Evolutionary conservation across 2,113 vertebrate species (phyloP), one percentile per base, ranked within the genome.

Genomic region (Seriola quinqueradiata): DNA sequence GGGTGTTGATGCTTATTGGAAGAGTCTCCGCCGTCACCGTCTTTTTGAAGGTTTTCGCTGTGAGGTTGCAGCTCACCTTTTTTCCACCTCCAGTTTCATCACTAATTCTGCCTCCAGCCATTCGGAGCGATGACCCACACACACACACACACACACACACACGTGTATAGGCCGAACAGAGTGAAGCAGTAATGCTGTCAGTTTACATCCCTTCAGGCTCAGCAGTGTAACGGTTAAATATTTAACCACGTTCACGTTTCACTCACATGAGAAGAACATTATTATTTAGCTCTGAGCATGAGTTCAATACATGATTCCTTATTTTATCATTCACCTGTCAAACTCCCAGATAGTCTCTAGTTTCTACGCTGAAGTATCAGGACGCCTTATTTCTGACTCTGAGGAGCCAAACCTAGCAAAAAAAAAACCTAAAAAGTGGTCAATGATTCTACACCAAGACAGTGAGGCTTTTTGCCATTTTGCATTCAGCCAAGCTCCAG

Each of bases 31-130:
- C 40, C 83, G 44, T 78, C 88, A 50, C 79, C 64, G 80, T 79
- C 87, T 84, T 89, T 89, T 80, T 88, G 83, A 82, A 76, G 85
- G 75, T 28, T 28, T 28, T 78, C 6, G 75, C 70, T 70, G 55
- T 42, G 34, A 58, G 60, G 46, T 59, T 38, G 77, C 77, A 46
- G 66, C 69, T 86, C 72, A 42, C 32, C 80, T n/a, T 65, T 46
- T 25, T 42, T 65, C 61, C 76, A 66, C 68, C 68, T 77, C 63
- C 44, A 12, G 68, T 58, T 75, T 65, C 70, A 82, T 76, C 67
- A 73, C 61, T 17, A 38, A 66, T 81, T 81, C 66, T 63, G 77
- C 77, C 67, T 77, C 71, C 54, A 57, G 77, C 67, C 28, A 52
- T 55, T 52, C 59, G 38, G 63, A 77, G 64, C 54, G 52, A 46